Evolutionary conservation across 2,888 invertebrate genomes (phyloP).

Genomic region (Tortricodes alternella): DNA sequence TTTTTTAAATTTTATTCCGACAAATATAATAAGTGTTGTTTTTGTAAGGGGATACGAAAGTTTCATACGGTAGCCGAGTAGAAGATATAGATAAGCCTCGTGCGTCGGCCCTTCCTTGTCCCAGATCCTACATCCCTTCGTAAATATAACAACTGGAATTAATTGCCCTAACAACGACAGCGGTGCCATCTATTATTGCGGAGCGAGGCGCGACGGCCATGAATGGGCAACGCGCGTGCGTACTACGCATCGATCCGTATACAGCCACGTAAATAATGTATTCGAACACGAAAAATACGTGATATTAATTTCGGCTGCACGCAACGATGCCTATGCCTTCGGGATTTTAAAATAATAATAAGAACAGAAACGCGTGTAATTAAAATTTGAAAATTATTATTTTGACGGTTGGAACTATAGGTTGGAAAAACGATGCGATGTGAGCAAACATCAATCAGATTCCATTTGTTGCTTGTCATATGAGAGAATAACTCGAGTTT

Average conservation of each 20-base stretch:
- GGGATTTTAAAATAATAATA: constrained; percentile 16
- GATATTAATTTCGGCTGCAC: constrained; percentile 42
- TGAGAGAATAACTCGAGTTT: constrained; percentile 20
- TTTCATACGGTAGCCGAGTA: constrained; percentile 9
- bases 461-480: constrained; percentile 11
- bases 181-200: constrained; percentile 60
- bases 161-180: constrained; percentile 39
- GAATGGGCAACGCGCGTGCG: constrained; percentile 75
- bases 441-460: constrained; percentile 28
- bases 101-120: constrained; percentile 29
- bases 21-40: background rate
- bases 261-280: constrained; percentile 70
- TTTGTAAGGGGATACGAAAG: background rate
- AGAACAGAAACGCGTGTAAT: background rate
- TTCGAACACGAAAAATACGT: constrained; percentile 54
- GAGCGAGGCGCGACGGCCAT: constrained; percentile 40
- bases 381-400: background rate
- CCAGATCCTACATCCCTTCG: constrained; percentile 38
- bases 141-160: constrained; percentile 42
- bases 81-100: constrained; percentile 22
- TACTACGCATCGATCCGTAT: constrained; percentile 68
- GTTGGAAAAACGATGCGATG: background rate
- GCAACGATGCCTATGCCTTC: background rate
- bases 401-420: background rate
- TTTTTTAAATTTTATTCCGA: background rate